Percentiles rank a stretch among this genome's conserved stretches.
These are phyloP conservation scores for Taurulus bubalis DNA, from an alignment of 2,113 vertebrate species.

Conservation along the genomic window DNA sequence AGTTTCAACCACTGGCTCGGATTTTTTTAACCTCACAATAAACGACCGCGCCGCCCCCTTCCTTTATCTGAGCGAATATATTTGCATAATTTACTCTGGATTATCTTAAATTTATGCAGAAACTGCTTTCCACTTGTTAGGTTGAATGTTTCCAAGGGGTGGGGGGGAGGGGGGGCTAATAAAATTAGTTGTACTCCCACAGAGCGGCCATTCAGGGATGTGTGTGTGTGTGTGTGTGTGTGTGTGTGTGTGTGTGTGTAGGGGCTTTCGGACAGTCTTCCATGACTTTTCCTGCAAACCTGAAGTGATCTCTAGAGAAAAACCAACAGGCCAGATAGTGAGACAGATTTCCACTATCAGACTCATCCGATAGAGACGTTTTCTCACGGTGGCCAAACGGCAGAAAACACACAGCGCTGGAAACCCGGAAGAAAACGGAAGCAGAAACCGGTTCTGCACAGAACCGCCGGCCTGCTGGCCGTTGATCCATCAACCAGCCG, in stretches of 20 bases:
- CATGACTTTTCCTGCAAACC: slow-evolving; percentile 52
- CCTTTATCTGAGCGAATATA: slow-evolving; percentile 79
- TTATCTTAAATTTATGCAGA: slow-evolving; percentile 86
- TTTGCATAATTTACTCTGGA: slow-evolving; percentile 84
- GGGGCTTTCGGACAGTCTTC: slow-evolving; percentile 23
- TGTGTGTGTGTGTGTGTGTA: no score
- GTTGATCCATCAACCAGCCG: not conserved
- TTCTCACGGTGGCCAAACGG: slow-evolving; percentile 15
- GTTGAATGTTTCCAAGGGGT: slow-evolving; percentile 73
- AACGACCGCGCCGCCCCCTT: slow-evolving; percentile 54
- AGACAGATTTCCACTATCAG: not conserved
- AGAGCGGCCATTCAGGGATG: slow-evolving; percentile 57
- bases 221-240: no score
- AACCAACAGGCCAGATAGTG: slow-evolving; percentile 1
- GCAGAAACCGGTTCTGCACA: not conserved
- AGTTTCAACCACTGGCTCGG: slow-evolving; percentile 45
- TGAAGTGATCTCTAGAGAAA: slow-evolving; percentile 22
- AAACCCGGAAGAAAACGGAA: not conserved
- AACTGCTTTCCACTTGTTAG: slow-evolving; percentile 81
- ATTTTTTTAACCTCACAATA: slow-evolving; percentile 68
- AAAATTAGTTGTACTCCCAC: slow-evolving; percentile 72
- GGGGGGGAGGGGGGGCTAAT: slow-evolving; percentile 56
- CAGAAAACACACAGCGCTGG: not conserved
- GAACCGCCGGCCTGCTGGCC: not conserved
- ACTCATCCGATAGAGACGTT: slow-evolving; percentile 1